Percentiles rank a stretch among this genome's conserved stretches.
These are phyloP conservation scores for Rhamphomyia laevipes DNA, from an alignment of 2,888 invertebrate species.

Conservation along the genomic window DNA sequence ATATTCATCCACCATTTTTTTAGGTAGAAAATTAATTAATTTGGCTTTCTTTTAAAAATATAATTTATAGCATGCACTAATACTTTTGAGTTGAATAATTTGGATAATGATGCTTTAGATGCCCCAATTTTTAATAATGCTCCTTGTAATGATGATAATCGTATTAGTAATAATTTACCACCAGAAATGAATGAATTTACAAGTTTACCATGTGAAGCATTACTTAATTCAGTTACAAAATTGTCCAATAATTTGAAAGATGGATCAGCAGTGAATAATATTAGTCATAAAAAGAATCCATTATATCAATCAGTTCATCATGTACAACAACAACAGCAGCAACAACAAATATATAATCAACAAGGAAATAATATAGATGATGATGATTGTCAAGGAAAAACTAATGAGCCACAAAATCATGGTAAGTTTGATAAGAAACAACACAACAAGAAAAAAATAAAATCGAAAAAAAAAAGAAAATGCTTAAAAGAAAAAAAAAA, in stretches of 20 bases:
- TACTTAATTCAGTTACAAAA: conserved; percentile 14
- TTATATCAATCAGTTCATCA: conserved; percentile 67
- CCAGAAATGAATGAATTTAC: conserved; percentile 32
- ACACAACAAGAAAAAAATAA: no score
- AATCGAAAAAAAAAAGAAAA: no score
- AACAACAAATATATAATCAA: conserved; percentile 19
- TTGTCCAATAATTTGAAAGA: conserved; percentile 4
- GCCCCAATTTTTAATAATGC: conserved; percentile 37
- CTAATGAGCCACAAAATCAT: conserved; percentile 13
- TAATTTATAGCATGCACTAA: conserved; percentile 40
- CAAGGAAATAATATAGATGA: conserved; percentile 28
- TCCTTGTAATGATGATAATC: background rate
- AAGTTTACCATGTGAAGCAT: conserved; percentile 36
- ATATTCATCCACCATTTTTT: no score
- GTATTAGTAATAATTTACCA: conserved; percentile 19
- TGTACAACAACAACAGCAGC: conserved; percentile 37
- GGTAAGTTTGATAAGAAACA: background rate
- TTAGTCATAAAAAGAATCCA: conserved; percentile 56
- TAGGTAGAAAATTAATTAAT: conserved; percentile 38
- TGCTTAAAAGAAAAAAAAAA: background rate
- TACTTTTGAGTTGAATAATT: conserved; percentile 52
- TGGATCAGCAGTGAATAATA: conserved; percentile 35
- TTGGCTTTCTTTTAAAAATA: background rate
- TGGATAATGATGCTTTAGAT: conserved; percentile 52
- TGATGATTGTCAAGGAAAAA: conserved; percentile 23